Evolutionary conservation across 2,888 invertebrate species (phyloP).

Genomic region (Parapristionchus giblindavisi): DNA sequence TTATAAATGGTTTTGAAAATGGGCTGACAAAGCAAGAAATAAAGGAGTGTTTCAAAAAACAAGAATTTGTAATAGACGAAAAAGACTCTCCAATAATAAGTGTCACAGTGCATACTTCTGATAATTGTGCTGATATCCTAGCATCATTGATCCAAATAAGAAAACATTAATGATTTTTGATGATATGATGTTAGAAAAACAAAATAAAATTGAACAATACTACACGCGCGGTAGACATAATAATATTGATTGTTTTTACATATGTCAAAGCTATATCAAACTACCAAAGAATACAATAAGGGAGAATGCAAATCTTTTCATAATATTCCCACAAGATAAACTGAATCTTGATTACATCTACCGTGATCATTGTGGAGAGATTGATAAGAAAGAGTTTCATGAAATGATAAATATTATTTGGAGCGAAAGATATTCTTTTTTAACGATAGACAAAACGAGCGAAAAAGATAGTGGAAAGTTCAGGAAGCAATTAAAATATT

Average conservation of each 20-base stretch:
- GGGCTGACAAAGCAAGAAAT: constrained; percentile 50
- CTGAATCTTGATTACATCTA: constrained; percentile 48
- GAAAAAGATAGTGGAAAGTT: constrained; percentile 42
- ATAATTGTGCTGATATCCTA: constrained; percentile 47
- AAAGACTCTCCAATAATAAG: constrained; percentile 39
- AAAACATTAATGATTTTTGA: constrained; percentile 46
- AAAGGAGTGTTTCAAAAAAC: constrained; percentile 36
- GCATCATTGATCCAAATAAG: constrained; percentile 45
- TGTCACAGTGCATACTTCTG: neutral
- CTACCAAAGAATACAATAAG: constrained; percentile 54
- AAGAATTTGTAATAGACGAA: constrained; percentile 24
- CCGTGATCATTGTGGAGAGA: constrained; percentile 45
- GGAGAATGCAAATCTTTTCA: constrained; percentile 55
- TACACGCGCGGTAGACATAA: constrained; percentile 51
- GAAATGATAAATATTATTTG: constrained; percentile 41
- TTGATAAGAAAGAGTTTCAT: constrained; percentile 47
- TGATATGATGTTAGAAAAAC: constrained; percentile 1
- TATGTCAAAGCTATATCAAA: constrained; percentile 52
- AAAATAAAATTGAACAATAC: constrained; percentile 46
- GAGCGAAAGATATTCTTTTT: constrained; percentile 44
- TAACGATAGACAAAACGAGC: constrained; percentile 49
- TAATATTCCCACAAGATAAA: constrained; percentile 53
- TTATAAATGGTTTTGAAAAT: constrained; percentile 48
- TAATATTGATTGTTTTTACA: constrained; percentile 52
- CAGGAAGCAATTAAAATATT: constrained; percentile 45